Conservation (phyloP, 2,888 invertebrate genomes). For the Rhingia rostrata region DNA sequence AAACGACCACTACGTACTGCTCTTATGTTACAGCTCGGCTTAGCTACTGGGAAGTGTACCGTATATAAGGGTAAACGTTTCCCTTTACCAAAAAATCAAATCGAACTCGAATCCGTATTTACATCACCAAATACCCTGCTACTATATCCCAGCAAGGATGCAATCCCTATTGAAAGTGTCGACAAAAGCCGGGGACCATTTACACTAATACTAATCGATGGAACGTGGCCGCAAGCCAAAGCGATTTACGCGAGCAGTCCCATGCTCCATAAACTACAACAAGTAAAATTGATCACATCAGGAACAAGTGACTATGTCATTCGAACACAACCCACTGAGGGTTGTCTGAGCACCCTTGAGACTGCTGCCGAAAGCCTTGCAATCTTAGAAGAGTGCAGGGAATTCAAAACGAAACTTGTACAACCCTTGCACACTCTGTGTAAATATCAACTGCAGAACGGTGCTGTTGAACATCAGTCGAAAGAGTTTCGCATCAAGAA, state of each 20-base stretch:
- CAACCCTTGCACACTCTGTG: slow-evolving; percentile 93
- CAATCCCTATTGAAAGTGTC: slow-evolving; percentile 87
- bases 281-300: slow-evolving; percentile 90
- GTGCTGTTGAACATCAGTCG: slow-evolving; percentile 96
- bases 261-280: slow-evolving; percentile 88
- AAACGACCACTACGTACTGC: slow-evolving; percentile 94
- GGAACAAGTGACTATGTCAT: slow-evolving; percentile 94
- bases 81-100: slow-evolving; percentile 85
- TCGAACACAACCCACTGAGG: slow-evolving; percentile 95
- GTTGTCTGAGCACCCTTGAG: slow-evolving; percentile 92
- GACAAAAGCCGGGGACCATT: slow-evolving; percentile 84
- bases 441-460: slow-evolving; percentile 93
- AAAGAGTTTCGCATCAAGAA: slow-evolving; percentile 94
- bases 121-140: slow-evolving; percentile 86
- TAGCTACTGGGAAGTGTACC: slow-evolving; percentile 89
- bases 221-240: slow-evolving; percentile 98
- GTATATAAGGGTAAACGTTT: slow-evolving; percentile 90
- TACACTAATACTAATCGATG: slow-evolving; percentile 94
- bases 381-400: slow-evolving; percentile 87
- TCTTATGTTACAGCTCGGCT: slow-evolving; percentile 92
- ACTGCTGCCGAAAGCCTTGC: slow-evolving; percentile 84
- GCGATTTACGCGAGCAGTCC: slow-evolving; percentile 94
- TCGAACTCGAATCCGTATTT: slow-evolving; percentile 87
- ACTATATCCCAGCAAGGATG: slow-evolving; percentile 90
- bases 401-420: slow-evolving; percentile 87